Evolutionary conservation across 2,113 vertebrate species (phyloP).

Genomic region (Narcine bancroftii): DNA sequence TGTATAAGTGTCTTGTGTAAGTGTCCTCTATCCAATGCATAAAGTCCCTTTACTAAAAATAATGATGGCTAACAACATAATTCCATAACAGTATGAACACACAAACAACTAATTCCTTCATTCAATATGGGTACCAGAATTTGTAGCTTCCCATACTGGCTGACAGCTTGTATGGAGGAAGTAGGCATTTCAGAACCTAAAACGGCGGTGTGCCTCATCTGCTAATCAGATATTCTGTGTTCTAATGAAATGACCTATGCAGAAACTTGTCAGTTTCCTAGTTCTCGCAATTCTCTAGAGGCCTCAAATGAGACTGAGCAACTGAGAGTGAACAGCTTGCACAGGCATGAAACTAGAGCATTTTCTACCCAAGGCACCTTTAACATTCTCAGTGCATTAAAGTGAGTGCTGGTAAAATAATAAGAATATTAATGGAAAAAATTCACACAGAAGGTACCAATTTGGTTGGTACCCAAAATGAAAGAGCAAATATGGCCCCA

Average conservation of each 20-base stretch:
- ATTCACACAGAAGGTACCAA: constrained; percentile 40
- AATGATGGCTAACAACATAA: too few species aligned
- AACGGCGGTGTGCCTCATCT: neutral
- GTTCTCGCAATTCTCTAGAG: constrained; percentile 44
- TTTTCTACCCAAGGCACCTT: neutral
- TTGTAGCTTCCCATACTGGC: neutral
- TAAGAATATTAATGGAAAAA: constrained; percentile 18
- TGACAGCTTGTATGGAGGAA: neutral
- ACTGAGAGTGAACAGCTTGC: constrained; percentile 35
- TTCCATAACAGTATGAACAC: too few species aligned
- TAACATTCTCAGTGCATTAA: constrained; percentile 1
- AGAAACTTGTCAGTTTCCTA: constrained; percentile 39
- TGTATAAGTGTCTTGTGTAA: too few species aligned
- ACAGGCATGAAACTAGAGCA: neutral
- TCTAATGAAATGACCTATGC: constrained; percentile 30
- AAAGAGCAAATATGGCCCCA: neutral
- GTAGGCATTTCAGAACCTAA: neutral
- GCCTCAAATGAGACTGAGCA: neutral
- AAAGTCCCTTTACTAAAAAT: too few species aligned
- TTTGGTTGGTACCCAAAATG: constrained; percentile 42
- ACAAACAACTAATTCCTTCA: neutral
- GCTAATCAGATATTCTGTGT: neutral
- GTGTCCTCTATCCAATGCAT: too few species aligned
- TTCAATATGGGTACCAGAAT: neutral
- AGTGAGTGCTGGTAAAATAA: constrained; percentile 26